A percentile compares a stretch with the other conserved stretches of the same genome.
These are phyloP conservation scores for Teleogryllus occipitalis DNA, from an alignment of 1,140 invertebrate species.

Conservation along the genomic window DNA sequence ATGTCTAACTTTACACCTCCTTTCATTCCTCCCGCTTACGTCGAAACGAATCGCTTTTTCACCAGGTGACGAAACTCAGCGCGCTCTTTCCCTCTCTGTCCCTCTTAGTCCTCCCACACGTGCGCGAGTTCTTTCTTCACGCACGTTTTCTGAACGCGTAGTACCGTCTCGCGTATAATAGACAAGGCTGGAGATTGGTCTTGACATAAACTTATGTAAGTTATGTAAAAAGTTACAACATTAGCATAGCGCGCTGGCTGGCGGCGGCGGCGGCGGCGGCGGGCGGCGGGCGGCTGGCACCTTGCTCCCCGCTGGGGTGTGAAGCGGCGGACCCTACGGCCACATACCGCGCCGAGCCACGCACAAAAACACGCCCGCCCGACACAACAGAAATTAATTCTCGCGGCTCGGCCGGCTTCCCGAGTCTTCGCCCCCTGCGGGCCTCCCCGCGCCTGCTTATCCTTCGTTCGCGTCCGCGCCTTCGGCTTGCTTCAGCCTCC, in stretches of 20 bases:
- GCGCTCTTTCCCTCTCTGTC: no score
- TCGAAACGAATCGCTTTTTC: no score
- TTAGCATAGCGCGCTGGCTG: neutral
- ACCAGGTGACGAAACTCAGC: no score
- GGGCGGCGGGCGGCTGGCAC: no score
- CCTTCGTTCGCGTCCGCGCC: neutral
- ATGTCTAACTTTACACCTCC: no score
- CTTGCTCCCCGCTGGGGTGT: neutral
- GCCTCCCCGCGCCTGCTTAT: neutral
- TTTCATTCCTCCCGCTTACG: no score
- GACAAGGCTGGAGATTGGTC: constrained; percentile 10
- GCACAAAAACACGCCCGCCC: neutral
- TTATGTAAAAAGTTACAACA: constrained; percentile 9
- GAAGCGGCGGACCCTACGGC: neutral
- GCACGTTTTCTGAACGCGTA: neutral
- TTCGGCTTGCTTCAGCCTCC: no score
- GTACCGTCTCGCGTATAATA: neutral
- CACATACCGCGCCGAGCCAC: neutral
- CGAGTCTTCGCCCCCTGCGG: neutral
- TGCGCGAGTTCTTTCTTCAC: no score
- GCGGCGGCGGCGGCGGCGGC: no score
- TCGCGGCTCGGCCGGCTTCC: neutral
- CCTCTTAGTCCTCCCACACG: no score
- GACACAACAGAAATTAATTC: constrained; percentile 5
- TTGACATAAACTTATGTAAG: constrained; percentile 16